Base-by-base conservation (phyloP, 1,140 invertebrate species). In the Cherax destructor region DNA sequence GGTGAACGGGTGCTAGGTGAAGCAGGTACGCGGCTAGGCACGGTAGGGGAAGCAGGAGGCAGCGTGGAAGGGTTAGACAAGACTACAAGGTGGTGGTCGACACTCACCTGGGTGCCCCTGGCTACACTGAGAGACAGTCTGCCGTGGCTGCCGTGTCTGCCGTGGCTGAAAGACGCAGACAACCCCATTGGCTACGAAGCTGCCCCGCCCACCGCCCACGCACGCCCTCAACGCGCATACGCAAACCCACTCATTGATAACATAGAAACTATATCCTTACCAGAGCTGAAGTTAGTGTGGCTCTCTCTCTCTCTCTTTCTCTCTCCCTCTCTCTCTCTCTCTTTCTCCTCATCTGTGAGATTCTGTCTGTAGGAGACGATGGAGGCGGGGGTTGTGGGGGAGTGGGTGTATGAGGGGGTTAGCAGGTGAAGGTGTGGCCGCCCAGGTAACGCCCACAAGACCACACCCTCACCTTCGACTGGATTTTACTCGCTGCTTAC, bases 81-180 rank as follows among this genome's bases (percentile, higher is more conserved):
- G 81, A 30, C 47, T 86, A 72, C 69, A 52, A 52, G 85, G 50
- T 78, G 85, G 50, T 78, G 74, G 81, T 83, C 10, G 59, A 74
- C 85, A 52, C 85, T 86, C 85, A 78, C 85, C 72, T 30, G 78
- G 74, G 85, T 41, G 85, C 85, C 85, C 85, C 85, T 86, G 72
- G 56, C 76, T 78, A 52, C 85, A 86, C 85, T 86, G 84, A 86
- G 69, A 52, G 85, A 86, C 13, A 61, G 50, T 74, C 85, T 86
- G 72, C 85, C 24, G 50, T 10, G 84, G 21, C 74, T 56, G 85
- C 74, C 50, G 50, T 24, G 59, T 50, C 49, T 59, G 16, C 47
- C 74, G 50, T 50, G 13, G 56, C 5, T 10, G 52, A 13, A 56
- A 56, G 61, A 49, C 61, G 83, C 61, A 18, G 41, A 7, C 41